These are phyloP conservation scores for Diplodus puntazzo DNA, from an alignment of 2,797 vertebrate genomes.

Conservation along the genomic window DNA sequence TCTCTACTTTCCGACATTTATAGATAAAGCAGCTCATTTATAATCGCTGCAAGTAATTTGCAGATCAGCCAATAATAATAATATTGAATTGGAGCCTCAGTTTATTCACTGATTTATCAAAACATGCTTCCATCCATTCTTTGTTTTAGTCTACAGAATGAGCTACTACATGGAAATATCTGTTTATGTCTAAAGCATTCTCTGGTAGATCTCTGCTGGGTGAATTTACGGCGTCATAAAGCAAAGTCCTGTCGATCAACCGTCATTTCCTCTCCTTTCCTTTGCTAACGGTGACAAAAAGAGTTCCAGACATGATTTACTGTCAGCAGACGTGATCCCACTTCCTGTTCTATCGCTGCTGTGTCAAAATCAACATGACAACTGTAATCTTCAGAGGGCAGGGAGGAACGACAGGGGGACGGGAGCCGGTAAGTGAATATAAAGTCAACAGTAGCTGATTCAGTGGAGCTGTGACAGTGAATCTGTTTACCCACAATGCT, in stretches of 20 bases:
- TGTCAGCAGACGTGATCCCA: conserved; percentile 38
- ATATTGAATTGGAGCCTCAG: background rate
- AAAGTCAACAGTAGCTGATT: conserved; percentile 64
- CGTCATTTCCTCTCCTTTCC: conserved; percentile 34
- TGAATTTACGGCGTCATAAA: conserved; percentile 23
- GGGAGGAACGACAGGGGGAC: background rate
- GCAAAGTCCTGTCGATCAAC: conserved; percentile 27
- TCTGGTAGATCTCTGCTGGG: background rate
- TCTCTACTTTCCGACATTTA: background rate
- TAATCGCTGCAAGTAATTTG: background rate
- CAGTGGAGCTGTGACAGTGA: conserved; percentile 51
- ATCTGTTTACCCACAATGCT: conserved; percentile 64
- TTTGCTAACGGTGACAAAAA: conserved; percentile 4
- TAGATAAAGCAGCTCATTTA: background rate
- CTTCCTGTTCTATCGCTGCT: conserved; percentile 41
- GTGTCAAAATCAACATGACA: conserved; percentile 45
- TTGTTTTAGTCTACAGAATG: background rate
- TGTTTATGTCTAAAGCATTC: background rate
- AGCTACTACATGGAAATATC: background rate
- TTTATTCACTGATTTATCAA: background rate
- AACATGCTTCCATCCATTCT: background rate
- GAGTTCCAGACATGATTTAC: conserved; percentile 42
- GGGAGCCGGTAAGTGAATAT: conserved; percentile 40
- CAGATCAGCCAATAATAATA: background rate
- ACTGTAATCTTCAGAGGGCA: conserved; percentile 45